A percentile compares a stretch with the other conserved stretches of the same genome.
phyloP scores from a whole-genome alignment of 2,797 vertebrate species.

The Onychomys torridus region DNA sequence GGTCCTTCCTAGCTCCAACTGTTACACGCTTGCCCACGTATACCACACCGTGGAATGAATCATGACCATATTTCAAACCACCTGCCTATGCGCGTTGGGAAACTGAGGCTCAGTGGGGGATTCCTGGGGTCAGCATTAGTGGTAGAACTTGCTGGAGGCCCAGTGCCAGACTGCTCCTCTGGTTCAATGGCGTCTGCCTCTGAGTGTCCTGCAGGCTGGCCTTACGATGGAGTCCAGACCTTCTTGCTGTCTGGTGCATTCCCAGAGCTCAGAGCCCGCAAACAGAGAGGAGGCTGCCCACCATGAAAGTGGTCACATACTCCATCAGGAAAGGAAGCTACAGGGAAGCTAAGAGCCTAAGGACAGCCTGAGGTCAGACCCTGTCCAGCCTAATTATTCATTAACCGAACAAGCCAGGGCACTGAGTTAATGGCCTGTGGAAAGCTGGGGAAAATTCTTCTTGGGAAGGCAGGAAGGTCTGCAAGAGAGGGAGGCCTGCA shows the following conservation, averaged over 20 bases:
- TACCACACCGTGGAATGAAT: not conserved
- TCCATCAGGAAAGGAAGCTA: not conserved
- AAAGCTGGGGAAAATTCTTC: not conserved
- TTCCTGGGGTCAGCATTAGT: rapidly evolving
- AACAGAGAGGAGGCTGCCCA: not conserved
- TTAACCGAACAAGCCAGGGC: constrained; percentile 33
- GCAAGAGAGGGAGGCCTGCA: not conserved
- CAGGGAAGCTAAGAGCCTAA: not conserved
- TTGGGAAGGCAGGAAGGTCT: not conserved
- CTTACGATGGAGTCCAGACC: not conserved
- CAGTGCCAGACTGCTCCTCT: not conserved
- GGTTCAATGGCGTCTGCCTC: not conserved
- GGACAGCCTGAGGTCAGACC: constrained; percentile 71
- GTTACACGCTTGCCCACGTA: not conserved
- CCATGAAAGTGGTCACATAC: not conserved
- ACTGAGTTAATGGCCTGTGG: constrained; percentile 23
- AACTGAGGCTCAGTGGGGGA: not conserved
- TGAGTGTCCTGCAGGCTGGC: not conserved
- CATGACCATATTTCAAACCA: not conserved
- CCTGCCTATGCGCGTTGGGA: not conserved
- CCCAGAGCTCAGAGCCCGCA: not conserved
- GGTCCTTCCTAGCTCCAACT: not conserved
- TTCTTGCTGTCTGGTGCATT: not conserved
- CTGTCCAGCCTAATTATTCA: constrained; percentile 66
- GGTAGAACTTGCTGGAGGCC: not conserved